phyloP scores from a whole-genome alignment of 2,113 vertebrate genomes.

The Protomyctophum bolini region DNA sequence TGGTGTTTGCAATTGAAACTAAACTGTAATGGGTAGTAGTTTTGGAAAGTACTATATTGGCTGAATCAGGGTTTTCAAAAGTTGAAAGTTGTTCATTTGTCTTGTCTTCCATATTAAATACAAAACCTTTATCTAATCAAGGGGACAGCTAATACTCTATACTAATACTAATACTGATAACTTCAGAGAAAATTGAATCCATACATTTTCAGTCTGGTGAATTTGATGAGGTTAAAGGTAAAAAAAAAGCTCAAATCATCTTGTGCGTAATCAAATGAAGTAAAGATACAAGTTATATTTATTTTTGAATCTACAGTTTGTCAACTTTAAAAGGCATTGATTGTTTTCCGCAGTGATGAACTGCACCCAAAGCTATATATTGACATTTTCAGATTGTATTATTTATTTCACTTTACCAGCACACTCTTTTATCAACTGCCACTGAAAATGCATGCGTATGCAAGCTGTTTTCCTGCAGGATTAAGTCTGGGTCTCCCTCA shows the following conservation, averaged over 20 bases:
- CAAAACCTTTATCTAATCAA: background rate
- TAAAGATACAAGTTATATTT: background rate
- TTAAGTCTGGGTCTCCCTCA: too few species aligned
- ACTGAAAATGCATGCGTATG: too few species aligned
- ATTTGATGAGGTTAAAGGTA: background rate
- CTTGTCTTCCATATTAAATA: constrained; percentile 34
- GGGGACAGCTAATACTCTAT: too few species aligned
- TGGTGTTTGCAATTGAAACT: constrained; percentile 34
- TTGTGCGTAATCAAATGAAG: background rate
- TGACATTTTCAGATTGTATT: background rate
- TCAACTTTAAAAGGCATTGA: background rate
- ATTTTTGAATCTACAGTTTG: background rate
- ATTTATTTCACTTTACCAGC: background rate
- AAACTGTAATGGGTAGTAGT: constrained; percentile 35
- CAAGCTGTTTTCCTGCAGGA: too few species aligned
- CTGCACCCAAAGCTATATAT: background rate
- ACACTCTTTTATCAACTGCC: background rate
- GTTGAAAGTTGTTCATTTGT: constrained; percentile 44
- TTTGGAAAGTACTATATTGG: constrained; percentile 56
- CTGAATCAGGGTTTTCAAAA: constrained; percentile 53
- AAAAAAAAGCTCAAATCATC: constrained; percentile 5
- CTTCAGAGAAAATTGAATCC: too few species aligned
- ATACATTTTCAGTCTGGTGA: background rate
- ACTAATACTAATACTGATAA: too few species aligned
- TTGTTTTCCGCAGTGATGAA: background rate